phyloP scores from a whole-genome alignment of 30 jellyfish, hydroid and myxozoan genomes.

The Hydractinia symbiolongicarpus region DNA sequence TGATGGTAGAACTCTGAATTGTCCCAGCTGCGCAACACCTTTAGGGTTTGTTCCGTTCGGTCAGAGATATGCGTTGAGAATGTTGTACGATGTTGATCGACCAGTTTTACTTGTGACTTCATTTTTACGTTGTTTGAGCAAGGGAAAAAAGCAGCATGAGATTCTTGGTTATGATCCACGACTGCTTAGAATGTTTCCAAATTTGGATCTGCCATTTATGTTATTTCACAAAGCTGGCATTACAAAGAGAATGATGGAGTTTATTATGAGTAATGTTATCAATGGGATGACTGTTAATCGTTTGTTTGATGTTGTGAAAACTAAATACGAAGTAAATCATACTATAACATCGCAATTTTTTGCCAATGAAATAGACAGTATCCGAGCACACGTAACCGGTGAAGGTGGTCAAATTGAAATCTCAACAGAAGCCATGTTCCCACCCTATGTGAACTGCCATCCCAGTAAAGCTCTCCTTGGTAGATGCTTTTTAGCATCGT shows the following conservation, averaged over 20 bases:
- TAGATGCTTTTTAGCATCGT: slow-evolving; percentile 77
- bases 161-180: slow-evolving; percentile 96
- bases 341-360: slow-evolving; percentile 51
- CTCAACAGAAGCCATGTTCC: slow-evolving; percentile 35
- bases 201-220: slow-evolving; percentile 83
- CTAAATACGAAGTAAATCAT: slow-evolving; percentile 63
- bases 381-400: slow-evolving; percentile 27
- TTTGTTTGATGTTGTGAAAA: slow-evolving; percentile 63
- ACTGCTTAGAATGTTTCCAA: slow-evolving; percentile 57
- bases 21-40: slow-evolving; percentile 44
- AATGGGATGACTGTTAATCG: slow-evolving; percentile 82
- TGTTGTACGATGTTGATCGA: slow-evolving; percentile 72
- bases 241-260: slow-evolving; percentile 61
- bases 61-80: slow-evolving; percentile 68
- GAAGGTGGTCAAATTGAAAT: slow-evolving; percentile 50
- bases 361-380: slow-evolving; percentile 40
- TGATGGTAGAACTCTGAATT: slow-evolving; percentile 49
- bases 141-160: slow-evolving; percentile 63
- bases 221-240: slow-evolving; percentile 90
- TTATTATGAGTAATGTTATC: slow-evolving; percentile 56
- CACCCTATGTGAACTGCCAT: slow-evolving; percentile 60
- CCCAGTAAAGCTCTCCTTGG: slow-evolving; percentile 91
- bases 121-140: slow-evolving; percentile 62
- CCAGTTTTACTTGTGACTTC: slow-evolving; percentile 92
- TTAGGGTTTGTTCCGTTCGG: slow-evolving; percentile 62